Percentiles rank a stretch among this genome's conserved stretches.
These are phyloP conservation scores for Ceraclea dissimilis DNA, from an alignment of 2,888 invertebrate genomes.

Conservation along the genomic window DNA sequence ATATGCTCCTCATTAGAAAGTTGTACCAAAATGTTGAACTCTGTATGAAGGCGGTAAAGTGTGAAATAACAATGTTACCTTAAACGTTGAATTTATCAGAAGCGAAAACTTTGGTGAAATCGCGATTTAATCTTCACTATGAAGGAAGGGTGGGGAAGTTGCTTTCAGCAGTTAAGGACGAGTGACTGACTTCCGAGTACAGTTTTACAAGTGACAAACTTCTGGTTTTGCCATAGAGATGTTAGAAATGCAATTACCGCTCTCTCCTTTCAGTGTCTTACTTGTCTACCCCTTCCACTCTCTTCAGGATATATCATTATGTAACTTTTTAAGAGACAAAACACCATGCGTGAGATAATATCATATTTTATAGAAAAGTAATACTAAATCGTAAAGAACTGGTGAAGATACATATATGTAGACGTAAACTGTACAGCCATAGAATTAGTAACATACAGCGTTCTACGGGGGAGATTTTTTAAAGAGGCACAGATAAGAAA, in stretches of 20 bases:
- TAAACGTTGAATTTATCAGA: background rate
- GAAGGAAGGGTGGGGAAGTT: background rate
- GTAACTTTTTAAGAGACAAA: no score
- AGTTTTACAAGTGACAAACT: slow-evolving; percentile 1
- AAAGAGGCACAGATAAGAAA: no score
- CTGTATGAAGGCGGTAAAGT: background rate
- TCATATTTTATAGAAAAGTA: no score
- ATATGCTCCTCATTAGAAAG: background rate
- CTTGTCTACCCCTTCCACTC: no score
- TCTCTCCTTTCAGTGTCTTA: background rate
- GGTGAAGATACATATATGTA: no score
- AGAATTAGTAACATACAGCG: no score
- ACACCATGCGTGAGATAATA: no score
- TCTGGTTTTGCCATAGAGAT: background rate
- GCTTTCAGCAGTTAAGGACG: slow-evolving; percentile 1
- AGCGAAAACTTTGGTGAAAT: background rate
- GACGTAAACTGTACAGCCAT: no score
- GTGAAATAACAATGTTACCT: background rate
- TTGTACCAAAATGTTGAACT: background rate
- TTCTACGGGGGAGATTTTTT: no score
- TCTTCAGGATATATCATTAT: no score
- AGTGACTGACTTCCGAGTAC: background rate
- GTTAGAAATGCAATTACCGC: slow-evolving; percentile 1
- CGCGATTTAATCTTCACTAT: background rate
- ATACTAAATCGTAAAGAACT: no score